Conservation (phyloP, 2,888 invertebrate genomes). For the Choristoneura rosaceana region DNA sequence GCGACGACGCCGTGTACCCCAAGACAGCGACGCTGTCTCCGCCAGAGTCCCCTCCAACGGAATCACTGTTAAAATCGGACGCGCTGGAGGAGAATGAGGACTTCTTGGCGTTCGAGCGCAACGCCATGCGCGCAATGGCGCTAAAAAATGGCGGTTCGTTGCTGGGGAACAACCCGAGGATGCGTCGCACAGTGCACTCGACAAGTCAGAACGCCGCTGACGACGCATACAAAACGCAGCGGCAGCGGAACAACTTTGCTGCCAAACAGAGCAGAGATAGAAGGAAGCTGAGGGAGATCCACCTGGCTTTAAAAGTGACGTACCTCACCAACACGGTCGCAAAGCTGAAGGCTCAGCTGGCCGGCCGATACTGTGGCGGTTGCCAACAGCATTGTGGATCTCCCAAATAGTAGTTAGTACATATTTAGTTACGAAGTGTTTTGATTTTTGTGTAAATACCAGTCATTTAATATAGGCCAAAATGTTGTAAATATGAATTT, state of each 20-base stretch:
- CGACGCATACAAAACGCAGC: conserved; percentile 92
- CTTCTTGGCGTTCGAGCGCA: conserved; percentile 88
- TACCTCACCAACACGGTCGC: conserved; percentile 85
- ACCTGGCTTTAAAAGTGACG: conserved; percentile 92
- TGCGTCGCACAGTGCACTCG: conserved; percentile 83
- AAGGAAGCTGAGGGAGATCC: conserved; percentile 95
- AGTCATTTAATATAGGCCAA: too few species aligned
- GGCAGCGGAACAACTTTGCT: conserved; percentile 93
- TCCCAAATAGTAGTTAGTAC: neutral
- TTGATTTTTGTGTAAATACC: too few species aligned
- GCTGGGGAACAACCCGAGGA: conserved; percentile 87
- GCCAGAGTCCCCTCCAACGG: conserved; percentile 52
- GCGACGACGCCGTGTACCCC: conserved; percentile 43
- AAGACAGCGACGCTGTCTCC: conserved; percentile 50
- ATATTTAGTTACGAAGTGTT: too few species aligned
- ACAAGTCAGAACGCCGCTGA: conserved; percentile 81
- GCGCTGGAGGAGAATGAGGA: conserved; percentile 71
- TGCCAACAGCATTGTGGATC: conserved; percentile 53
- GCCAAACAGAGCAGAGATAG: conserved; percentile 97
- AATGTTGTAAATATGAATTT: too few species aligned
- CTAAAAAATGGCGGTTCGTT: conserved; percentile 84
- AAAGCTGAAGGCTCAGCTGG: conserved; percentile 57
- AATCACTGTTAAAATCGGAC: conserved; percentile 53
- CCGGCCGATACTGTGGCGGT: conserved; percentile 51
- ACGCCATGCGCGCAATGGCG: conserved; percentile 88